These are phyloP conservation scores for Carabus problematicus DNA, from an alignment of 2,888 invertebrate species.

Conservation along the genomic window DNA sequence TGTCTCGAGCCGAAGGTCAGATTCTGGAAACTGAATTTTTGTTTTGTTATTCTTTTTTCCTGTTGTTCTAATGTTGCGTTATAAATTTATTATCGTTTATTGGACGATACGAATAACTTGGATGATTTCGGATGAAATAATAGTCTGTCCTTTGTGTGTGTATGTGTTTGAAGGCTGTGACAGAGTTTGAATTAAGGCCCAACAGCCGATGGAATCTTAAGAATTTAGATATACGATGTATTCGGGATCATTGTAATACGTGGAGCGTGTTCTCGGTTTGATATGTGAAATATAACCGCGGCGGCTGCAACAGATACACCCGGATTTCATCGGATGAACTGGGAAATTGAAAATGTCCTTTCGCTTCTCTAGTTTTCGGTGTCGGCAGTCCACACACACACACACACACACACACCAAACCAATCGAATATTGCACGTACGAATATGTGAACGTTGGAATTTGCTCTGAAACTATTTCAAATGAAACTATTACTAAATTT, in stretches of 20 bases:
- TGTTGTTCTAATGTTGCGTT: neutral
- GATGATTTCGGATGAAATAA: constrained; percentile 6
- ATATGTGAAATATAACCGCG: constrained; percentile 24
- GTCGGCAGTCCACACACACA: neutral
- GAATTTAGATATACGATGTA: constrained; percentile 21
- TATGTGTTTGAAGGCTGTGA: constrained; percentile 2
- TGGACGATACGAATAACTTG: constrained; percentile 4
- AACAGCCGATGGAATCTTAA: constrained; percentile 14
- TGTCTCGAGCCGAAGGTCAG: too few relatives aligned
- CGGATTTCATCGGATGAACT: constrained; percentile 29
- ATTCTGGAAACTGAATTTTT: too few relatives aligned
- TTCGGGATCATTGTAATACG: constrained; percentile 22
- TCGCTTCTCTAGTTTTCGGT: neutral
- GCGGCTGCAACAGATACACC: neutral
- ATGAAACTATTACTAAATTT: too few relatives aligned
- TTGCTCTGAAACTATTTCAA: too few relatives aligned
- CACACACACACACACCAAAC: too few relatives aligned
- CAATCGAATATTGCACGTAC: too few relatives aligned
- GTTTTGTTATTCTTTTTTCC: too few relatives aligned
- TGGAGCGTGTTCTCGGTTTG: constrained; percentile 17
- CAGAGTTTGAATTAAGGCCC: constrained; percentile 1
- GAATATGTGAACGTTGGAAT: too few relatives aligned
- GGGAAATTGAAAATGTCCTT: constrained; percentile 35
- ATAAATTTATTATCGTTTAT: constrained; percentile 36
- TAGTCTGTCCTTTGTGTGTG: constrained; percentile 24